Evolutionary conservation across 2,113 vertebrate species (phyloP).

Genomic region (Leiothrix lutea): DNA sequence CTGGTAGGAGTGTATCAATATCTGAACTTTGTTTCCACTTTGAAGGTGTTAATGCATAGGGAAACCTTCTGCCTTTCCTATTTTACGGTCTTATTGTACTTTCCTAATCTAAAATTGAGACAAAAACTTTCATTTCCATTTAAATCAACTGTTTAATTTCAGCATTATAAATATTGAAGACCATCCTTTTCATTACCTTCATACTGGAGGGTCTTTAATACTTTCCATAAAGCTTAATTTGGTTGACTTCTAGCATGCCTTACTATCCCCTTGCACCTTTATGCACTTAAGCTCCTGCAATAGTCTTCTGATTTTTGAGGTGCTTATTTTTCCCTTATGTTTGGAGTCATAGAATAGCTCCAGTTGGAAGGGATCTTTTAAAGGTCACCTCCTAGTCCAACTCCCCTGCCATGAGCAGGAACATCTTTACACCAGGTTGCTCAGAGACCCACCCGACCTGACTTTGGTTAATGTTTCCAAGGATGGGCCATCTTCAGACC

Average conservation of each 20-base stretch:
- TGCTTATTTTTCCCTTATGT: background rate
- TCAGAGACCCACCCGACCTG: background rate
- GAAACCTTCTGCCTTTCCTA: background rate
- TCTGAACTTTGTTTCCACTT: background rate
- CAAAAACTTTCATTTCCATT: background rate
- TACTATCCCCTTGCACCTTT: background rate
- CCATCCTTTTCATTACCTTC: background rate
- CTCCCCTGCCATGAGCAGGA: background rate
- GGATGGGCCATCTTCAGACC: background rate
- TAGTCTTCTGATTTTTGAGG: background rate
- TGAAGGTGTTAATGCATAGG: background rate
- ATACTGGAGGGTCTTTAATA: background rate
- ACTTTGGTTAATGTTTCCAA: background rate
- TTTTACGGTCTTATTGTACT: background rate
- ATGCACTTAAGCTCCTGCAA: background rate
- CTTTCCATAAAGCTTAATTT: background rate
- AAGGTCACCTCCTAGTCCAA: background rate
- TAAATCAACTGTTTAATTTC: background rate
- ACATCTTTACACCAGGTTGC: background rate
- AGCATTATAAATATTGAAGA: background rate
- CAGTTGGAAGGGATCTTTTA: background rate
- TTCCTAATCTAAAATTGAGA: background rate
- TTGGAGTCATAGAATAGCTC: background rate
- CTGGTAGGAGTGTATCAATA: accelerated
- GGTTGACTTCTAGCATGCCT: background rate